Base-by-base conservation (phyloP, 2,888 invertebrate species). In the Lepidonotus clava region DNA sequence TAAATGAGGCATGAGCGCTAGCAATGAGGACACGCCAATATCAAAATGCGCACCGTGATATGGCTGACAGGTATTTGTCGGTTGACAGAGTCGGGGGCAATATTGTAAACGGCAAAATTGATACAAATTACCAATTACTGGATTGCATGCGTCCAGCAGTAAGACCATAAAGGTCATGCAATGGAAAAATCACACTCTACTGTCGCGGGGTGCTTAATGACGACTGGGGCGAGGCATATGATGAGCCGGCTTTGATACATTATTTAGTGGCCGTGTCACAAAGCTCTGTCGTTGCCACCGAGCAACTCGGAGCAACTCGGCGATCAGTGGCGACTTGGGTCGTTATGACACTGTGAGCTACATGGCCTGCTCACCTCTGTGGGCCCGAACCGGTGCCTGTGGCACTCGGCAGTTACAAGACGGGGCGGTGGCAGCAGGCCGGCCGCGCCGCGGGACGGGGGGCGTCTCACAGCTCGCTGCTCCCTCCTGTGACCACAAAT, bases 71-170 rank as follows among this genome's bases (percentile, higher is more conserved):
- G 71, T 71, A 34, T 18, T n/a, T 14, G 1, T 71, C 18, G 71
- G 8, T n/a, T n/a, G 14, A 21, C 36, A 2, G 71, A 71, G 71
- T 34, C 11, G 36, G 38, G 71, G 36, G 71, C 71, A 38, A 71
- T 71, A 71, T 71, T 36, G 71, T 80, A 80, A 80, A 51, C 41
- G 80, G 46, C 41, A 46, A 51, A 51, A 80, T 80, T 46, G 51
- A 80, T 46, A 80, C 80, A 80, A 80, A 80, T 46, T 80, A 80
- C 21, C 80, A 51, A 80, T 80, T 46, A 80, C 51, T 34, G 24
- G 41, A 18, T 80, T 24, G 80, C 80, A 41, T 46, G 80, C 34
- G 51, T 46, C 46, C 46, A 46, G 46, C 51, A 28, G 80, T n/a
- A 2, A 51, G 28, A 34, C 11, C 32, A 24, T 76, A 40, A 38